A percentile compares a stretch with the other conserved stretches of the same genome.
phyloP scores from a whole-genome alignment of 2,113 vertebrate species.

The Sula dactylatra region DNA sequence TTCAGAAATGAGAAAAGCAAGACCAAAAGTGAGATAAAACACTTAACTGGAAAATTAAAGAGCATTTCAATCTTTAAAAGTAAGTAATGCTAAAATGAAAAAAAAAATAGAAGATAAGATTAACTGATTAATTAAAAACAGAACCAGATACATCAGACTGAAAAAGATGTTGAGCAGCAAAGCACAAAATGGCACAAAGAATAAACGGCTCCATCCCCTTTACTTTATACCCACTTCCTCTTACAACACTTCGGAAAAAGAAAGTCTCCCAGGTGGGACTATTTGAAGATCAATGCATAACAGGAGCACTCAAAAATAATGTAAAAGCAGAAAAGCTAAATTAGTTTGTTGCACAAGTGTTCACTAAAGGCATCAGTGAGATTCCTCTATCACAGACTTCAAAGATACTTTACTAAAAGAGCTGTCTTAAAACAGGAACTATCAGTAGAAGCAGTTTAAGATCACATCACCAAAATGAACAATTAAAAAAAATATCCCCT shows the following conservation, averaged over 20 bases:
- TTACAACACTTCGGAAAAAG: neutral
- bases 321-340: neutral
- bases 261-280: neutral
- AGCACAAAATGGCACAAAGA: neutral
- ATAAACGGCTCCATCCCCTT: neutral
- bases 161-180: neutral
- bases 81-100: neutral
- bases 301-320: neutral
- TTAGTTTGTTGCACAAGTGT: neutral
- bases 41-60: neutral
- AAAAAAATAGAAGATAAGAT: neutral
- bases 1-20: neutral
- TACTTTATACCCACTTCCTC: neutral
- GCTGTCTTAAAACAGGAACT: too few species aligned
- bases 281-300: neutral
- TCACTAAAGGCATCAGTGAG: neutral
- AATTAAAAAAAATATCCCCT: neutral
- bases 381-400: neutral
- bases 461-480: neutral
- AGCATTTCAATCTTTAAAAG: neutral
- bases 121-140: neutral
- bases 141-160: neutral
- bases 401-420: neutral
- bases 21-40: neutral
- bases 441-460: neutral